phyloP scores from a whole-genome alignment of 2,113 vertebrate genomes.

The human (Homo sapiens) region DNA sequence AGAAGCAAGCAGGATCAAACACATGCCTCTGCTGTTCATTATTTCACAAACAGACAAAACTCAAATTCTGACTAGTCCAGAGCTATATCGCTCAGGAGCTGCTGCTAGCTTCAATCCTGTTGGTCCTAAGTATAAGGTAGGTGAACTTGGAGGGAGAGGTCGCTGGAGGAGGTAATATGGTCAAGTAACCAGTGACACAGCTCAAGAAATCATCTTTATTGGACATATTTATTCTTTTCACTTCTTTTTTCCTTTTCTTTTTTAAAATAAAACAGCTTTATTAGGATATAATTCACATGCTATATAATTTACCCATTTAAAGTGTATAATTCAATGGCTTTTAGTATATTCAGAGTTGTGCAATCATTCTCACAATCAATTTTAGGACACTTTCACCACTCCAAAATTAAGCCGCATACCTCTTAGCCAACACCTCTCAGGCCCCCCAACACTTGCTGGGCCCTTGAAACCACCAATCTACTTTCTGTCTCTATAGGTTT shows the following conservation, averaged over 20 bases:
- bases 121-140: neutral
- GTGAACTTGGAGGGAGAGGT: neutral
- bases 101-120: neutral
- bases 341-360: neutral
- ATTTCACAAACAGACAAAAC: conserved; percentile 4
- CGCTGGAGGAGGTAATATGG: neutral
- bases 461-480: neutral
- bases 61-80: neutral
- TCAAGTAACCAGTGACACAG: neutral
- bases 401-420: neutral
- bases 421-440: neutral
- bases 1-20: neutral
- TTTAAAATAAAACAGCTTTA: neutral
- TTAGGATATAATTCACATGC: neutral
- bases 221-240: neutral
- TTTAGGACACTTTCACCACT: neutral
- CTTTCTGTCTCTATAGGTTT: neutral
- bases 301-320: neutral
- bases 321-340: neutral
- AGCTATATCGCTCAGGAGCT: neutral
- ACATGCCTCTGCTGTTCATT: neutral
- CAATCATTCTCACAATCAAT: neutral
- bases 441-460: no score
- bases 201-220: neutral
- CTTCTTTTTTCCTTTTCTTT: neutral